Conservation (phyloP, 2,797 vertebrate genomes). For the Chaetodon trifasciatus region DNA sequence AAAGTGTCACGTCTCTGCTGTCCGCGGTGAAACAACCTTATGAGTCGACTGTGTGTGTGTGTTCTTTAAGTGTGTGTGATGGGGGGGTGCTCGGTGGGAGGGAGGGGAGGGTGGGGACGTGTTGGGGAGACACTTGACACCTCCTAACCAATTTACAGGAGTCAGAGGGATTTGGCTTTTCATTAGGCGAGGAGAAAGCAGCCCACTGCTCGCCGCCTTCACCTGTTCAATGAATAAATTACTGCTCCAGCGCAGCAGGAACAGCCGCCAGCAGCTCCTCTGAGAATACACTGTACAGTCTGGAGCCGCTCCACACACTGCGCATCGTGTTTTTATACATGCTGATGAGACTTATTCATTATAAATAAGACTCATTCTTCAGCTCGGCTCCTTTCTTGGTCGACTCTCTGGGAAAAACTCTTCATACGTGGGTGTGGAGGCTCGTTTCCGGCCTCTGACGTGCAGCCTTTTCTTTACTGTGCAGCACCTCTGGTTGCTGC, state of each 20-base stretch:
- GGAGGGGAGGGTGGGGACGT: constrained; percentile 9
- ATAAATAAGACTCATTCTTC: background rate
- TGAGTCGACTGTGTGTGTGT: constrained; percentile 26
- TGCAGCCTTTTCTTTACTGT: background rate
- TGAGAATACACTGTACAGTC: constrained; percentile 15
- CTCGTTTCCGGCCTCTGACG: too few species aligned
- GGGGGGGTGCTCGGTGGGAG: background rate
- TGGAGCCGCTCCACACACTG: background rate
- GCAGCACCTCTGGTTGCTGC: background rate
- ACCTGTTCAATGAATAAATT: constrained; percentile 84
- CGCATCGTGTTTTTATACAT: background rate
- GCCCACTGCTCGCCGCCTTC: constrained; percentile 56
- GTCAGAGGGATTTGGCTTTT: constrained; percentile 77
- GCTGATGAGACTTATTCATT: constrained; percentile 10
- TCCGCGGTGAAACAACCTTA: constrained; percentile 43
- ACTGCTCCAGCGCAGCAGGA: constrained; percentile 36
- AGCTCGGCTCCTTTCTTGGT: background rate
- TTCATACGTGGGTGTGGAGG: background rate
- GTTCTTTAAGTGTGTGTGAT: constrained; percentile 3
- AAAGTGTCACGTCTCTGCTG: constrained; percentile 44
- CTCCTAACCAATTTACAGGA: constrained; percentile 77
- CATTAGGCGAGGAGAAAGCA: constrained; percentile 65
- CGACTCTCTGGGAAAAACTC: background rate
- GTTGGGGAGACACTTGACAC: constrained; percentile 71
- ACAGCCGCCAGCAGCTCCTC: constrained; percentile 48